Evolutionary conservation across 2,113 vertebrate genomes (phyloP), one percentile per base, ranked within the genome.

Genomic region (Onychostruthus taczanowskii): DNA sequence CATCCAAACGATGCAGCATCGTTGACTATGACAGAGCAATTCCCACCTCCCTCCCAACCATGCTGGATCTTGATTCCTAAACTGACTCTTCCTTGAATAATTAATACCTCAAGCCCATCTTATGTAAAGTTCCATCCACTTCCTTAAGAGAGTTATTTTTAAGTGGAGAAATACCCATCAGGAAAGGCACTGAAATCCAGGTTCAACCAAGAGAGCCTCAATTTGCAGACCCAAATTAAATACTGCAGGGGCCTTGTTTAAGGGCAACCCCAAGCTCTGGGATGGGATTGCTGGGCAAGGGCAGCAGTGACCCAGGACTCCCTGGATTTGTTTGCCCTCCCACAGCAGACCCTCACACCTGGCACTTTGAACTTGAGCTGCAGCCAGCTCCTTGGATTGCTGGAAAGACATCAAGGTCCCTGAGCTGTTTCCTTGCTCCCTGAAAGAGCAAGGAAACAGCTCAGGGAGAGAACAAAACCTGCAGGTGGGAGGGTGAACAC

Each of bases 1-100:
- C 4, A 0, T 2, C 56, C 21, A 19, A 76, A n/a, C 0, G 0
- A 27, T 6, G 85, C 77, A 19, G 16, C 13, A 5, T 16, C 0
- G 0, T 27, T 1, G 66, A n/a, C 33, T 18, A 1, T 18, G 1
- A 3, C 55, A 20, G 41, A 80, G n/a, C 20, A 3, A 0, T 39
- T 46, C 78, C 39, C 66, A 47, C 24, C 52, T 67, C 78, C 69
- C 50, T 43, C 68, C 55, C 3, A 41, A 1, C 46, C 55, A 19
- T 0, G 21, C 59, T 44, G 55, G 17, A 50, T 49, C 56, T 23
- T 10, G 19, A 33, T 16, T 53, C 64, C 72, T 62, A 68, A 80
- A 73, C 53, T 12, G 31, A 66, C 24, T 80, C 49, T 26, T 55
- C 18, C 53, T 33, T 9, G 23, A 88, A 24, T 43, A 44, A 88